Conservation (phyloP, 2,113 vertebrate species). For the Ammodytes dubius region DNA sequence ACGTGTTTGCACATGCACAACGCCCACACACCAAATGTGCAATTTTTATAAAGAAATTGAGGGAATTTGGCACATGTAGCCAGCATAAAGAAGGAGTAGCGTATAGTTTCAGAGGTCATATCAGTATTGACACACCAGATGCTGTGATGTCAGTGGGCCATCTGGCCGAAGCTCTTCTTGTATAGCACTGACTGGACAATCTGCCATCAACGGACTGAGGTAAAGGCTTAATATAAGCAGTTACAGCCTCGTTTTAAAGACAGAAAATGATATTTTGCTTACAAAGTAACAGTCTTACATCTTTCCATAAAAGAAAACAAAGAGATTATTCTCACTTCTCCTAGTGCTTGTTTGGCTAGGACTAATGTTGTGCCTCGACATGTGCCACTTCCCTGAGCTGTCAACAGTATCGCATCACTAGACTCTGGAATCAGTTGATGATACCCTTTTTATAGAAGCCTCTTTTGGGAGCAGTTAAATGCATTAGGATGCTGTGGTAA, state of each 20-base stretch:
- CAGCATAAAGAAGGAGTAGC: constrained; percentile 7
- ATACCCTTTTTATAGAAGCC: constrained; percentile 70
- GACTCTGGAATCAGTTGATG: constrained; percentile 64
- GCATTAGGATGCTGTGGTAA: constrained; percentile 78
- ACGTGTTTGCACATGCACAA: no score
- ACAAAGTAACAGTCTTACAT: constrained; percentile 21
- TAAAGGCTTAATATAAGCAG: constrained; percentile 16
- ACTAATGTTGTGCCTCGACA: constrained; percentile 43
- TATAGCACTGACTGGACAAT: constrained; percentile 14
- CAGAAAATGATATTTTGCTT: constrained; percentile 40
- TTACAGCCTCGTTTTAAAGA: constrained; percentile 2
- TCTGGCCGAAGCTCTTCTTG: constrained; percentile 42
- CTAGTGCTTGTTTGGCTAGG: constrained; percentile 38
- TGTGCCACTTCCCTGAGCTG: constrained; percentile 61
- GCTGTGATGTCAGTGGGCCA: constrained; percentile 41
- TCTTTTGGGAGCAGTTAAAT: constrained; percentile 80
- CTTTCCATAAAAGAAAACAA: constrained; percentile 40
- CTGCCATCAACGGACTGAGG: constrained; percentile 27
- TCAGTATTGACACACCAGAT: constrained; percentile 48
- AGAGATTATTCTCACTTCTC: constrained; percentile 38
- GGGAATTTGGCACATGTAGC: constrained; percentile 3
- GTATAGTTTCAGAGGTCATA: constrained; percentile 45
- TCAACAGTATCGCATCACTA: constrained; percentile 63
- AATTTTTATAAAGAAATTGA: background rate
- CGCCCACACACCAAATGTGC: no score